A percentile compares a stretch with the other conserved stretches of the same genome.
Evolutionary conservation across 2,888 invertebrate genomes (phyloP).

Genomic region (Pogonocherus hispidulus): DNA sequence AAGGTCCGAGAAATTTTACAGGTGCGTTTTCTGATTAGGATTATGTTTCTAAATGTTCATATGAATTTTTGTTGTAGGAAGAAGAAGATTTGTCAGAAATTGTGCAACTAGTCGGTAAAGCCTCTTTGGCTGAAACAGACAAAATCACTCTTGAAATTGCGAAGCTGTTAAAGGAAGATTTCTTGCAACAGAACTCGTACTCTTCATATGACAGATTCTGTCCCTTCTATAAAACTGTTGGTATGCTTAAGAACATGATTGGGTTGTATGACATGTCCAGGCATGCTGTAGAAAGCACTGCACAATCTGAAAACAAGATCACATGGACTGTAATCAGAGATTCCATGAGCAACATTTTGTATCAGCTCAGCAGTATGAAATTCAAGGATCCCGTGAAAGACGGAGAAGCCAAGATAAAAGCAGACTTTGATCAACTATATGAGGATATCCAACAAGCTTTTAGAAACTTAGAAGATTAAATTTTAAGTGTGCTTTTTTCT

Average conservation of each 20-base stretch:
- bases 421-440: slow-evolving; percentile 95
- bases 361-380: slow-evolving; percentile 99
- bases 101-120: slow-evolving; percentile 99
- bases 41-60: slow-evolving; percentile 1
- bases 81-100: slow-evolving; percentile 99
- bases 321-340: slow-evolving; percentile 99
- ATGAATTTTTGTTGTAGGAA: slow-evolving; percentile 73
- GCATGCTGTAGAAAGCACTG: slow-evolving; percentile 97
- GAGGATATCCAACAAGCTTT: slow-evolving; percentile 98
- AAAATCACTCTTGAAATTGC: slow-evolving; percentile 99
- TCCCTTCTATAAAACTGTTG: slow-evolving; percentile 99
- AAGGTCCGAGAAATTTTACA: slow-evolving; percentile 81
- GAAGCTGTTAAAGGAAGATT: slow-evolving; percentile 98
- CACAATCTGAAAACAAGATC: slow-evolving; percentile 98
- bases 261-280: slow-evolving; percentile 98
- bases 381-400: slow-evolving; percentile 99
- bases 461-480: slow-evolving; percentile 97
- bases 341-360: slow-evolving; percentile 95
- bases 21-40: slow-evolving; percentile 48
- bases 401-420: slow-evolving; percentile 96
- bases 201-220: slow-evolving; percentile 97
- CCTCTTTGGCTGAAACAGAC: slow-evolving; percentile 97
- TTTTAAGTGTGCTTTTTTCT: slow-evolving; percentile 32
- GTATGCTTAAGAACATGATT: slow-evolving; percentile 99
- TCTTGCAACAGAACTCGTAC: slow-evolving; percentile 99